These are phyloP conservation scores for Brenthis hecate DNA, from an alignment of 2,888 invertebrate genomes.

Conservation along the genomic window DNA sequence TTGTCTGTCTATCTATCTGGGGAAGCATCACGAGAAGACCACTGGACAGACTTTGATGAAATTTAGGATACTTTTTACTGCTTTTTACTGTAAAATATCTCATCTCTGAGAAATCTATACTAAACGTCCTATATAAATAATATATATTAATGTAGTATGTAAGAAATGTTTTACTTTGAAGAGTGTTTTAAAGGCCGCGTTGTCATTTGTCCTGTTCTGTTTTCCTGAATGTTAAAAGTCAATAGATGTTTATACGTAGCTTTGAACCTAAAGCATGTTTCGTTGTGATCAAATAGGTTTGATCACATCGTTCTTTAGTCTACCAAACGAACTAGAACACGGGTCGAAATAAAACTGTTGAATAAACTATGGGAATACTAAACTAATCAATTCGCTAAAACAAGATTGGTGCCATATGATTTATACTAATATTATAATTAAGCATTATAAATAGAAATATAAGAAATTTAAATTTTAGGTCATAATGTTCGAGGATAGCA, in stretches of 20 bases:
- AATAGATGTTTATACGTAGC: slow-evolving; percentile 22
- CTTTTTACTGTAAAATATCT: no score
- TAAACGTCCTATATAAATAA: slow-evolving; percentile 3
- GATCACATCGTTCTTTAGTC: background rate
- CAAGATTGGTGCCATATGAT: slow-evolving; percentile 22
- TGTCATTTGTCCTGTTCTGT: slow-evolving; percentile 22
- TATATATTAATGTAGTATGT: background rate
- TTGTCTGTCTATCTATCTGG: no score
- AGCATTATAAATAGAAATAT: slow-evolving; percentile 4
- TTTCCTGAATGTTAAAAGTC: slow-evolving; percentile 22
- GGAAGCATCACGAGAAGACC: no score
- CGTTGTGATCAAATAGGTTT: background rate
- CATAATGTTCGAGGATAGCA: slow-evolving; percentile 6
- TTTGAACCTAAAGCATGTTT: slow-evolving; percentile 15
- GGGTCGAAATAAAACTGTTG: background rate
- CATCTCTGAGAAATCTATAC: no score
- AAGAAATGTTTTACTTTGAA: slow-evolving; percentile 19
- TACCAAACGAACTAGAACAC: background rate
- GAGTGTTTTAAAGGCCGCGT: slow-evolving; percentile 12
- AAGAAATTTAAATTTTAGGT: slow-evolving; percentile 16
- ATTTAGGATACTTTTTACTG: no score
- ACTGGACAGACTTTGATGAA: no score
- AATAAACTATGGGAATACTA: background rate
- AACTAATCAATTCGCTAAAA: background rate
- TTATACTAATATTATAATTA: background rate